phyloP scores from a whole-genome alignment of 2,113 vertebrate species.

The Entomyzon cyanotis region DNA sequence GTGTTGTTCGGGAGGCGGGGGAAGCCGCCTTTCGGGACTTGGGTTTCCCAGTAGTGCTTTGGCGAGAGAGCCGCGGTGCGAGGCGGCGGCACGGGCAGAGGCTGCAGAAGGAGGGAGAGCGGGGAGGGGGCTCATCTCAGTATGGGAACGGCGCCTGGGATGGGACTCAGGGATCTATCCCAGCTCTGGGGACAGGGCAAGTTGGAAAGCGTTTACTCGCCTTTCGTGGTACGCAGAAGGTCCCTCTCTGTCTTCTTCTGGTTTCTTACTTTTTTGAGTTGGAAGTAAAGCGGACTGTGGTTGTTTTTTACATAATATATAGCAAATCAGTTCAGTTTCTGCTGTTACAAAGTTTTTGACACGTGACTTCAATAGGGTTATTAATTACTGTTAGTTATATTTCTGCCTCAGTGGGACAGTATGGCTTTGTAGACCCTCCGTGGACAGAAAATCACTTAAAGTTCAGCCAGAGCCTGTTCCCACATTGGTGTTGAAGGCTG shows the following conservation, averaged over 20 bases:
- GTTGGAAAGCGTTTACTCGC: neutral
- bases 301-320: neutral
- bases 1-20: neutral
- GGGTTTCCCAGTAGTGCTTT: neutral
- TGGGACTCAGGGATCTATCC: neutral
- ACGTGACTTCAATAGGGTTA: neutral
- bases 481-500: neutral
- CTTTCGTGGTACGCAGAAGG: neutral
- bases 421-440: neutral
- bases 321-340: neutral
- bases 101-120: neutral
- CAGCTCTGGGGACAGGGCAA: neutral
- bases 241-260: accelerated
- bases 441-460: neutral
- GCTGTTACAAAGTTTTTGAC: neutral
- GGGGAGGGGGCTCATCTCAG: neutral
- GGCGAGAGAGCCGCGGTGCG: neutral
- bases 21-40: neutral
- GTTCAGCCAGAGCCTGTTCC: neutral
- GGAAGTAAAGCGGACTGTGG: neutral
- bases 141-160: too few relatives aligned
- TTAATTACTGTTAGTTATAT: neutral
- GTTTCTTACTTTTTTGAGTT: neutral
- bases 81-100: neutral
- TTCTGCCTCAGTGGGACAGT: accelerated